Evolutionary conservation across 2,113 vertebrate genomes (phyloP).

Genomic region (Malurus alboscapulatus): DNA sequence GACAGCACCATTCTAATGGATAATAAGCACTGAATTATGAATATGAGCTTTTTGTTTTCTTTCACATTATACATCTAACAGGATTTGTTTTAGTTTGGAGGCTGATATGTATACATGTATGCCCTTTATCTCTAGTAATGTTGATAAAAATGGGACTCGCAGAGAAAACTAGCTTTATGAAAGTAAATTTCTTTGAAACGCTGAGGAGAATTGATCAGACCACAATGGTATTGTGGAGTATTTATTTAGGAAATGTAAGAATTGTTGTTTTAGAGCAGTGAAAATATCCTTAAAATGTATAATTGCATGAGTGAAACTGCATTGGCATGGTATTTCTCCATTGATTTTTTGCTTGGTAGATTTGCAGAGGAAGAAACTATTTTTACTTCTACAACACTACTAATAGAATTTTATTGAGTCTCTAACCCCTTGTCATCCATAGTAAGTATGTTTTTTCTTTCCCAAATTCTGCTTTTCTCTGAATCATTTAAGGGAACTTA

Average conservation of each 20-base stretch:
- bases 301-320: not conserved
- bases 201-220: not conserved
- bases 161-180: not conserved
- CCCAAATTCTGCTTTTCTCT: not conserved
- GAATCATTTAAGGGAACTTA: not conserved
- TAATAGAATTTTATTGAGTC: not conserved
- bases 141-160: not conserved
- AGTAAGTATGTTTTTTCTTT: not conserved
- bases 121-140: not conserved
- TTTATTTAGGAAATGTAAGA: not conserved
- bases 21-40: constrained; percentile 29
- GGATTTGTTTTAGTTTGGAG: not conserved
- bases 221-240: not conserved
- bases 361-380: not conserved
- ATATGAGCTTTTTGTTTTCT: not conserved
- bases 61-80: not conserved
- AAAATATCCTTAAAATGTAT: not conserved
- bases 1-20: not conserved
- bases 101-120: not conserved
- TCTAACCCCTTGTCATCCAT: not conserved
- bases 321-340: not conserved
- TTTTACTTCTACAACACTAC: not conserved
- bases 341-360: not conserved
- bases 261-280: not conserved
- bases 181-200: not conserved